Percentiles rank a stretch among this genome's conserved stretches.
phyloP scores from a whole-genome alignment of 2,888 invertebrate genomes.

The Cheilosia vulpina region DNA sequence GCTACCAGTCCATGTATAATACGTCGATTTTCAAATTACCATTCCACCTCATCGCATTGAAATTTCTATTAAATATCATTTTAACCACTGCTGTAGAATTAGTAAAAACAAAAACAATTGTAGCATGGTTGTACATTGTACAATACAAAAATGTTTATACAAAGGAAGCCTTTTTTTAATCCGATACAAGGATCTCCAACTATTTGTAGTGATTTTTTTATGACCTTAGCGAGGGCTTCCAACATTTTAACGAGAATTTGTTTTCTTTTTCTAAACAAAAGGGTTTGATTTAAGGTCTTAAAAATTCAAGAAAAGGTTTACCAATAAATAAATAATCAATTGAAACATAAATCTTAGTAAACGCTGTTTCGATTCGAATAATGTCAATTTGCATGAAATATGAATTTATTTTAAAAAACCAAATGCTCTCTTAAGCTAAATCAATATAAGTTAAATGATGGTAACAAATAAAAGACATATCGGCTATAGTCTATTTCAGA shows the following conservation, averaged over 20 bases:
- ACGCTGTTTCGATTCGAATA: slow-evolving; percentile 37
- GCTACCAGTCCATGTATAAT: not conserved
- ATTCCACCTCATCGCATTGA: no score
- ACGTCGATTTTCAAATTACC: not conserved
- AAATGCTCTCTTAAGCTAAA: slow-evolving; percentile 37
- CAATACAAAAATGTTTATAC: slow-evolving; percentile 45
- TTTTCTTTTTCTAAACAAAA: slow-evolving; percentile 45
- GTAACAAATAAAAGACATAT: slow-evolving; percentile 53
- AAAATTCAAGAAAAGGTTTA: slow-evolving; percentile 3
- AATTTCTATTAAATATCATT: not conserved
- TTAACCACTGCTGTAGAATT: slow-evolving; percentile 26
- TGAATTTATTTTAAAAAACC: slow-evolving; percentile 62
- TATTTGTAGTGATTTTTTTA: slow-evolving; percentile 60
- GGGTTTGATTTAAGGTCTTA: slow-evolving; percentile 30
- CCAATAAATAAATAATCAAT: slow-evolving; percentile 1
- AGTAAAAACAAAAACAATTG: slow-evolving; percentile 15
- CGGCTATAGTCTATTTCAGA: slow-evolving; percentile 46
- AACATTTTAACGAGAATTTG: slow-evolving; percentile 44
- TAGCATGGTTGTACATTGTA: slow-evolving; percentile 63
- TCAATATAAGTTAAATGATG: slow-evolving; percentile 12
- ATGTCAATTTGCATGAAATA: slow-evolving; percentile 61
- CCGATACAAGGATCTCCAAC: slow-evolving; percentile 34
- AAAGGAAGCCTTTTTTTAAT: slow-evolving; percentile 66
- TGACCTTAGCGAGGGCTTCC: slow-evolving; percentile 64
- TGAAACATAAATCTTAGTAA: slow-evolving; percentile 9